Evolutionary conservation across 1,140 invertebrate genomes (phyloP).

Genomic region (Chymomyza costata): DNA sequence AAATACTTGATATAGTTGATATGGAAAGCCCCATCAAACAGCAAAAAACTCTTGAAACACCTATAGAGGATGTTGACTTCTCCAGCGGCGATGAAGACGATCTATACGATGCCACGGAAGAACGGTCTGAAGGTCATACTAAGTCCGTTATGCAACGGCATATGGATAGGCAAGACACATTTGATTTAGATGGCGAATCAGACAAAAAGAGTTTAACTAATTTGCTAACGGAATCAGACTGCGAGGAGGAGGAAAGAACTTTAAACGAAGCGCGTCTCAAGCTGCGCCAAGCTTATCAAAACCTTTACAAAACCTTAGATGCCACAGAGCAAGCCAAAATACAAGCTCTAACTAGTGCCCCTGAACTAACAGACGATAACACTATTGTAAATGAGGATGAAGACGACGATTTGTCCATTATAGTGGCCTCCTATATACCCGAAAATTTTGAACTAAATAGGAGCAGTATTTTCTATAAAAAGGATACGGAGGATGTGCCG

Average conservation of each 20-base stretch:
- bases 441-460: conserved; percentile 59
- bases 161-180: conserved; percentile 46
- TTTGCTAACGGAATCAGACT: conserved; percentile 61
- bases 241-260: conserved; percentile 58
- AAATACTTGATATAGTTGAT: conserved; percentile 53
- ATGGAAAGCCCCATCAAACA: conserved; percentile 19
- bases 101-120: conserved; percentile 3
- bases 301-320: conserved; percentile 56
- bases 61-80: conserved; percentile 46
- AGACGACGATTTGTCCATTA: conserved; percentile 66
- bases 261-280: conserved; percentile 49
- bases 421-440: conserved; percentile 67
- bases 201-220: conserved; percentile 65
- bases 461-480: conserved; percentile 60
- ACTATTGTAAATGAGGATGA: conserved; percentile 32
- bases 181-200: conserved; percentile 52
- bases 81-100: conserved; percentile 56
- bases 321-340: conserved; percentile 41
- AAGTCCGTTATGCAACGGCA: conserved; percentile 10
- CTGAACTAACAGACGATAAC: not conserved
- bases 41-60: conserved; percentile 1
- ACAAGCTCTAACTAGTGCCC: conserved; percentile 33
- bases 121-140: conserved; percentile 9
- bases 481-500: conserved; percentile 17
- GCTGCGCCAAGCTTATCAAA: conserved; percentile 49